phyloP scores from a whole-genome alignment of 2,888 invertebrate genomes.

The Eudemis profundana region DNA sequence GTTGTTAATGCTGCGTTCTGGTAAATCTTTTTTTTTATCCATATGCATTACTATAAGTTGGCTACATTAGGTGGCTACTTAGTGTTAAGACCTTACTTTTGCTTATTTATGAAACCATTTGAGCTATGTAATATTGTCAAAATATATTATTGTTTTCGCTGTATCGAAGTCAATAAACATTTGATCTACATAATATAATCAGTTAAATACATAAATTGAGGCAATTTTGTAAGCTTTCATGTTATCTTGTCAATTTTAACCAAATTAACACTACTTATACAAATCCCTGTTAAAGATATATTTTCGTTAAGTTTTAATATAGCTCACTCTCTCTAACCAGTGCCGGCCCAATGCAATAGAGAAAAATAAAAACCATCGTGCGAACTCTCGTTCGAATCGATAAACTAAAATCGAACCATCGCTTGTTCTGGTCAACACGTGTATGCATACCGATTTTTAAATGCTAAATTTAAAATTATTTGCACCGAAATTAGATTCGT shows the following conservation, averaged over 20 bases:
- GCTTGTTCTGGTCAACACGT: conserved; percentile 59
- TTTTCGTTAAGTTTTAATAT: conserved; percentile 62
- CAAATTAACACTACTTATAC: neutral
- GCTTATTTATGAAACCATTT: too few species aligned
- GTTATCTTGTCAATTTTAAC: too few species aligned
- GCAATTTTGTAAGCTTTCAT: neutral
- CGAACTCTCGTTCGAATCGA: conserved; percentile 59
- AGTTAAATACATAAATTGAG: neutral
- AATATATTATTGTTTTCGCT: too few species aligned
- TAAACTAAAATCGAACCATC: conserved; percentile 71
- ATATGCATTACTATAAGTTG: too few species aligned
- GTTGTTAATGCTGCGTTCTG: too few species aligned
- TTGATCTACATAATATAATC: too few species aligned
- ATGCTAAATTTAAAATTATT: conserved; percentile 5
- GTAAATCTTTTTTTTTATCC: too few species aligned
- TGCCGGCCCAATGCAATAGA: conserved; percentile 61
- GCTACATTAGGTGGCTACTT: too few species aligned
- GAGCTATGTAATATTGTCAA: too few species aligned
- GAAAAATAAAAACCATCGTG: conserved; percentile 65
- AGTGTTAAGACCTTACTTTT: too few species aligned
- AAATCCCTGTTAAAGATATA: conserved; percentile 43
- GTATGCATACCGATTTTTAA: conserved; percentile 38
- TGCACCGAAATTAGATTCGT: neutral
- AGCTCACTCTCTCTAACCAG: conserved; percentile 62
- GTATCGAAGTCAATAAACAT: too few species aligned